Conservation (phyloP, 2,113 vertebrate genomes). For the Oxyura jamaicensis region DNA sequence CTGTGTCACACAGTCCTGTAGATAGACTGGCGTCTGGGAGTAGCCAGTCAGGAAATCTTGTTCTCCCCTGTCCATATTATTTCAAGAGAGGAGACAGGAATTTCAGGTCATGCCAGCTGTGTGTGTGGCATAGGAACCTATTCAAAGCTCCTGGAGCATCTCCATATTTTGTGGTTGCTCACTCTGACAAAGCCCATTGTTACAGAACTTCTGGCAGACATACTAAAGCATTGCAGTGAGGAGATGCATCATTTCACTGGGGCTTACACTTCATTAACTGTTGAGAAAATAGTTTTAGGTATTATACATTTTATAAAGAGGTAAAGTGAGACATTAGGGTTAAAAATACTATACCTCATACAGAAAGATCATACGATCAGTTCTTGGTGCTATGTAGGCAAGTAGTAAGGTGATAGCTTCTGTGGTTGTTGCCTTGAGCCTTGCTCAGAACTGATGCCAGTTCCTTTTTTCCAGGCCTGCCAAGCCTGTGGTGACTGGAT, state of each 20-base stretch:
- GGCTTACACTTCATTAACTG: background rate
- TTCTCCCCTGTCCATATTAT: accelerated
- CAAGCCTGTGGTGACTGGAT: background rate
- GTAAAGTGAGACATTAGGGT: background rate
- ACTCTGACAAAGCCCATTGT: background rate
- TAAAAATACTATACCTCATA: background rate
- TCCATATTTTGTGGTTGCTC: background rate
- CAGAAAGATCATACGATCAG: accelerated
- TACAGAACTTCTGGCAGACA: background rate
- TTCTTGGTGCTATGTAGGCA: background rate
- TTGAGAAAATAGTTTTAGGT: accelerated
- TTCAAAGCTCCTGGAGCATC: background rate
- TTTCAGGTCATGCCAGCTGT: background rate
- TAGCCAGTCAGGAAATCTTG: accelerated
- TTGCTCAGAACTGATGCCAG: background rate
- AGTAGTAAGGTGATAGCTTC: background rate
- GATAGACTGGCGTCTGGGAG: background rate
- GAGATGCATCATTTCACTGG: background rate
- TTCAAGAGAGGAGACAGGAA: background rate
- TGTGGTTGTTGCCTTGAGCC: accelerated
- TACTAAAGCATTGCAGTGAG: background rate
- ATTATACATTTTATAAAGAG: accelerated
- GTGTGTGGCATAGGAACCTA: background rate
- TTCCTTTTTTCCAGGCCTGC: background rate
- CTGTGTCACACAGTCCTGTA: accelerated